Percentiles rank a stretch among this genome's conserved stretches.
Conservation (phyloP, 2,113 vertebrate genomes). For the Syngnathus typhle region DNA sequence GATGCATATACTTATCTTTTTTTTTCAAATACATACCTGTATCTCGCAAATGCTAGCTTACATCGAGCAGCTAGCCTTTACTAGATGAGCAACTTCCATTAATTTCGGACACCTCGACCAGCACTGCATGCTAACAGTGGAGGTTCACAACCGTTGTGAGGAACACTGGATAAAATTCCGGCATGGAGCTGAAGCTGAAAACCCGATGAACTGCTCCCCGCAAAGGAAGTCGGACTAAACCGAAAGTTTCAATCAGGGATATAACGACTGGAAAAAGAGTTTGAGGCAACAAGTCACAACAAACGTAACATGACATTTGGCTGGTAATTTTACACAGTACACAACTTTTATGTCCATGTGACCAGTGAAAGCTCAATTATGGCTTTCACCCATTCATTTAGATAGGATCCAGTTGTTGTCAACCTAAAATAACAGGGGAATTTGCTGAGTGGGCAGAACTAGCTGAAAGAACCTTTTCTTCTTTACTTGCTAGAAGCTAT, state of each 20-base stretch:
- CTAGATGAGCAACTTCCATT: not conserved
- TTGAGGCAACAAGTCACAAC: slow-evolving; percentile 4
- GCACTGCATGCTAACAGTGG: not conserved
- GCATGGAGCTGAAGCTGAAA: not conserved
- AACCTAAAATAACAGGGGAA: slow-evolving; percentile 10
- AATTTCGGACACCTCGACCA: not conserved
- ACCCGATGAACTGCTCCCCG: not conserved
- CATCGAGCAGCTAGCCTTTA: not conserved
- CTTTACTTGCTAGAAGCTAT: slow-evolving; percentile 2
- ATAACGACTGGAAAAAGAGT: slow-evolving; percentile 4
- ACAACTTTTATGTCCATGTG: slow-evolving; percentile 8
- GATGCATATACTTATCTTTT: not conserved
- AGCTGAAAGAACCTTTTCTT: not conserved
- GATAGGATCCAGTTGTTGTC: slow-evolving; percentile 8
- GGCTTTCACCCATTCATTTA: slow-evolving; percentile 10
- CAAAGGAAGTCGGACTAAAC: not conserved
- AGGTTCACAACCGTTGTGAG: not conserved
- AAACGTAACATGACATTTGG: slow-evolving; percentile 9
- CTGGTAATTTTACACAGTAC: slow-evolving; percentile 6
- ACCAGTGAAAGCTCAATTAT: slow-evolving; percentile 10
- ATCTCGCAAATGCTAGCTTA: too few relatives aligned
- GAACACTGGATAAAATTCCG: not conserved
- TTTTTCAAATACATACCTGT: too few relatives aligned
- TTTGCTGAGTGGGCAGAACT: slow-evolving; percentile 1
- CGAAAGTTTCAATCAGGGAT: not conserved